Percentiles rank a stretch among this genome's conserved stretches.
Evolutionary conservation across 2,113 vertebrate species (phyloP).

Genomic region (Corythornis madagascariensis): DNA sequence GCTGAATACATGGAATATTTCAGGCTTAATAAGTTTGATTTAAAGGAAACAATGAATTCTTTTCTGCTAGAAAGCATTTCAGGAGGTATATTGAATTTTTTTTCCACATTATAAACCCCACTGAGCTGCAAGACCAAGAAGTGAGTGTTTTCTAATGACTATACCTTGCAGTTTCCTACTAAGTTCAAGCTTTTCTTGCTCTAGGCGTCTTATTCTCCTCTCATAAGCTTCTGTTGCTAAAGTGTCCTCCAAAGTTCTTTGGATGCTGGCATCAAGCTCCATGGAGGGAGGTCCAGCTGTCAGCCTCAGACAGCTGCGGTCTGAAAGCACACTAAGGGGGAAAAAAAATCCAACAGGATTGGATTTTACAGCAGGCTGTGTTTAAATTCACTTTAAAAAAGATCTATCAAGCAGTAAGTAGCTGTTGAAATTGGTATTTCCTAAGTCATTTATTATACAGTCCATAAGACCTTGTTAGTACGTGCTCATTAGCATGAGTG

Average conservation of each 20-base stretch:
- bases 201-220: constrained; percentile 91
- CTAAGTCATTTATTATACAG: not conserved
- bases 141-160: not conserved
- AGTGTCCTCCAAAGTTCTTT: constrained; percentile 91
- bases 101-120: not conserved
- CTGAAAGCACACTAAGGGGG: constrained; percentile 85
- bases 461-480: not conserved
- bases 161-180: constrained; percentile 95
- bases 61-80: not conserved
- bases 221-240: constrained; percentile 96
- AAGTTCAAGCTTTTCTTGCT: constrained; percentile 95
- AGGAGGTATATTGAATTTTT: not conserved
- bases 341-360: not conserved
- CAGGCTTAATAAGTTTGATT: not conserved
- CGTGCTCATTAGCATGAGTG: not conserved
- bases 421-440: not conserved
- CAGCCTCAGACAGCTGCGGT: constrained; percentile 88
- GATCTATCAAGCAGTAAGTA: not conserved
- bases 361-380: not conserved
- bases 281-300: constrained; percentile 76
- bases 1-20: not conserved
- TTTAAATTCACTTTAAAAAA: not conserved
- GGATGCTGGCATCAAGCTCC: constrained; percentile 84
- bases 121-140: not conserved
- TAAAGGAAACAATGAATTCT: not conserved